Evolutionary conservation across 2,888 invertebrate genomes (phyloP).

Genomic region (Lagria hirta): DNA sequence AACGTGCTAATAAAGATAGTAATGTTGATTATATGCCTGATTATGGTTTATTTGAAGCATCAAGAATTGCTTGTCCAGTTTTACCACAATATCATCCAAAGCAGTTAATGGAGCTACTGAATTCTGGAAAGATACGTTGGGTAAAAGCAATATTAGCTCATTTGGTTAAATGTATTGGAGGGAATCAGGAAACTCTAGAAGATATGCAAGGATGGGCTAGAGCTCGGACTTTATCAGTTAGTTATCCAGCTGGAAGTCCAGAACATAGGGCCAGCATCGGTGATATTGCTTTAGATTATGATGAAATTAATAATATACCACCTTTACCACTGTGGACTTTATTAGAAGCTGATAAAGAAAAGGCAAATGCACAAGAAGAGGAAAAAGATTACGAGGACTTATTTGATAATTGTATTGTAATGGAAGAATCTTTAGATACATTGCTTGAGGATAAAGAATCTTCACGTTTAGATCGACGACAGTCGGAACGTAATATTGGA

Average conservation of each 20-base stretch:
- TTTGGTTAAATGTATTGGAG: slow-evolving; percentile 76
- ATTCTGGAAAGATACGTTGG: slow-evolving; percentile 96
- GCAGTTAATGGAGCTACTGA: slow-evolving; percentile 95
- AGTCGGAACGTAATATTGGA: slow-evolving; percentile 49
- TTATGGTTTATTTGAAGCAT: slow-evolving; percentile 95
- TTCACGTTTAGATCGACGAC: slow-evolving; percentile 52
- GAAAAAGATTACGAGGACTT: slow-evolving; percentile 83
- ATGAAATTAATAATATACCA: slow-evolving; percentile 96
- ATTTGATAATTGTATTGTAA: slow-evolving; percentile 74
- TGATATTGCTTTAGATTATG: slow-evolving; percentile 87
- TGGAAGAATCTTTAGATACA: slow-evolving; percentile 82
- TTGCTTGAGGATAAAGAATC: slow-evolving; percentile 70
- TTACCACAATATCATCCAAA: slow-evolving; percentile 99
- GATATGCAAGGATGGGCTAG: slow-evolving; percentile 77
- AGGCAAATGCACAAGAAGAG: slow-evolving; percentile 55
- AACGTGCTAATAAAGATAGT: slow-evolving; percentile 56
- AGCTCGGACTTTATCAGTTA: slow-evolving; percentile 85
- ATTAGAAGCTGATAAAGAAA: slow-evolving; percentile 90
- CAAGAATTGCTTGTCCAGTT: slow-evolving; percentile 94
- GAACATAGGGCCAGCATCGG: slow-evolving; percentile 80
- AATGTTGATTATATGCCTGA: slow-evolving; percentile 85
- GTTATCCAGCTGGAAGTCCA: slow-evolving; percentile 81
- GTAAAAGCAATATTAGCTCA: slow-evolving; percentile 98
- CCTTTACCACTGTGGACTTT: slow-evolving; percentile 96
- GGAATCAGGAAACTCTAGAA: slow-evolving; percentile 55